Evolutionary conservation across 2,113 vertebrate genomes (phyloP).

Genomic region (Eudyptes chrysolophus): DNA sequence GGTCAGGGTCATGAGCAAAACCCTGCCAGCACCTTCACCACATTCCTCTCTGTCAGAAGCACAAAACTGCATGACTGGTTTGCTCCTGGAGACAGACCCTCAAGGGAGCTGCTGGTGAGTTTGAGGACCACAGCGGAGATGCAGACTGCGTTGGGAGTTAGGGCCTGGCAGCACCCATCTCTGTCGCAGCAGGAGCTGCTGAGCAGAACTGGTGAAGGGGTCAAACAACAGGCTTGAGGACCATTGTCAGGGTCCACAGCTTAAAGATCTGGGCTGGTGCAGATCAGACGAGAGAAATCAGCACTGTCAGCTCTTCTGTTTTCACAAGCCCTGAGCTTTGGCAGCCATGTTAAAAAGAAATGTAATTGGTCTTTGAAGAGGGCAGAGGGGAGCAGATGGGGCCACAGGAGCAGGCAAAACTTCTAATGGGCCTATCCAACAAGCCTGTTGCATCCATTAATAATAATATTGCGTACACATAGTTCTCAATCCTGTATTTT

Average conservation of each 20-base stretch:
- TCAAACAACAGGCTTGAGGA: background rate
- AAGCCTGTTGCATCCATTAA: background rate
- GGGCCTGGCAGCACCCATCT: background rate
- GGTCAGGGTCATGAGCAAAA: background rate
- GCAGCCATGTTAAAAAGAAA: background rate
- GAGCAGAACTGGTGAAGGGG: background rate
- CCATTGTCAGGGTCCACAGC: background rate
- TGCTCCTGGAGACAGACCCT: background rate
- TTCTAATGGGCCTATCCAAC: background rate
- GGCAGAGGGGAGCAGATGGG: rapidly evolving
- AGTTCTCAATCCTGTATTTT: background rate
- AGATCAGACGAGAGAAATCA: background rate
- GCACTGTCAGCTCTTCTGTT: background rate
- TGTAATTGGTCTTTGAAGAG: background rate
- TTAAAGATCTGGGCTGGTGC: background rate
- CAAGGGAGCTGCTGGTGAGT: background rate
- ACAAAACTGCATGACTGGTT: background rate
- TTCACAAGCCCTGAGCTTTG: background rate
- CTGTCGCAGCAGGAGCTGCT: background rate
- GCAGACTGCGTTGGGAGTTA: background rate
- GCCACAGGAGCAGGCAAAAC: background rate
- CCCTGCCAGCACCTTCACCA: background rate
- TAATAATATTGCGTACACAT: no score
- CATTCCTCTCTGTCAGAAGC: background rate
- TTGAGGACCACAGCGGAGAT: background rate